Percentiles rank a stretch among this genome's conserved stretches.
Conservation (phyloP, 2,797 vertebrate species). For the Simalia tracyae region DNA sequence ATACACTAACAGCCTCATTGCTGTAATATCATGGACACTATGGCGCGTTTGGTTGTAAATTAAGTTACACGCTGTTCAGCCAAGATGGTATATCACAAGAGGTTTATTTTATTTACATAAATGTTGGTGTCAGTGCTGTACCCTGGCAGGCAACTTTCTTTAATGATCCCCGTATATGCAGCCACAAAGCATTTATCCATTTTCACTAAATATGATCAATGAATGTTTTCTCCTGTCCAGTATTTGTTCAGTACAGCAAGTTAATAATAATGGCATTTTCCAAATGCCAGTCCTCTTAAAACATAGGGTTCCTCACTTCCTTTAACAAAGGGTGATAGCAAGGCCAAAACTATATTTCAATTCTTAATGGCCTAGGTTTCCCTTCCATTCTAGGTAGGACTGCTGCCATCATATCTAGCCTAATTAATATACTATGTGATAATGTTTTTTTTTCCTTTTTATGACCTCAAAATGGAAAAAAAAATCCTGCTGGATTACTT, state of each 20-base stretch:
- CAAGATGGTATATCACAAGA: neutral
- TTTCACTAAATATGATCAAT: constrained; percentile 67
- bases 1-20: constrained; percentile 27
- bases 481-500: constrained; percentile 26
- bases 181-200: constrained; percentile 41
- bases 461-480: constrained; percentile 9
- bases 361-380: constrained; percentile 37
- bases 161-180: constrained; percentile 28
- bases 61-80: constrained; percentile 39
- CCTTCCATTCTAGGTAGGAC: constrained; percentile 12
- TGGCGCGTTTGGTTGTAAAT: constrained; percentile 45
- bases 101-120: constrained; percentile 65
- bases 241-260: constrained; percentile 58
- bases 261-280: constrained; percentile 64
- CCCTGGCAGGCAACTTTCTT: constrained; percentile 44
- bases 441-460: rapidly evolving
- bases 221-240: constrained; percentile 49
- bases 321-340: constrained; percentile 43
- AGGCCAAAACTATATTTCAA: constrained; percentile 39
- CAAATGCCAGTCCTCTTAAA: constrained; percentile 62
- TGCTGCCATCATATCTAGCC: neutral
- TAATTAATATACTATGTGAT: constrained; percentile 39
- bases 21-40: constrained; percentile 46
- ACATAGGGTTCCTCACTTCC: constrained; percentile 44
- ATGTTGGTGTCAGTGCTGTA: constrained; percentile 50